Base-by-base conservation (phyloP, 2,797 vertebrate genomes). In the Siniperca undulata region DNA sequence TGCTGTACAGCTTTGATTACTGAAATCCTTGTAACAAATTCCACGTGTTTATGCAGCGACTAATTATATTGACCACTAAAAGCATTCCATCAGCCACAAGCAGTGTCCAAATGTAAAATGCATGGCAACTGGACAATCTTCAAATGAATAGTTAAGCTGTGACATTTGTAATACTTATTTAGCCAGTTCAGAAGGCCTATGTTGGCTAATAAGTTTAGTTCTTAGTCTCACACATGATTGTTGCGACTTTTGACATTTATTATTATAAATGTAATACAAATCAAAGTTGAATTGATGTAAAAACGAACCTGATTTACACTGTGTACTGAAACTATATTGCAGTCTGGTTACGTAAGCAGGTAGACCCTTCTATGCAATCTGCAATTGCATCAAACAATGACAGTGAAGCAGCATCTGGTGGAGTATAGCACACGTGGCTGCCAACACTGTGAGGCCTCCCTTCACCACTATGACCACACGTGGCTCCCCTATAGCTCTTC, bases 391-490 rank as follows among this genome's bases (percentile, higher is more conserved):
- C 48, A 67, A 86, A 88, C 76, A 78, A 66, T 60, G 52, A 86
- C 24, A 72, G 70, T 75, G 55, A 78, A 81, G 70, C 59, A 84
- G 48, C 87, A 90, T 91, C 90, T 92, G 88, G 82, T 71, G 68
- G 74, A 78, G 80, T 59, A 44, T 44, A 82, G 77, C 65, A 72
- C 74, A 89, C 71, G 40, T 77, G 61, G 59, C 81, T 91, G 89
- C 91, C 90, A 92, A 87, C 69, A 78, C 59, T 50, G 64, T 67
- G 85, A 93, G 86, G 91, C 91, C 93, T 89, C 85, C 59, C 74
- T 78, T 92, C 85, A 92, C 92, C 94, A 72, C 91, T 84, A 22
- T 89, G 78, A 94, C 93, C 93, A 82, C 93, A 93, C 60, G 36
- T 76, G 74, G 82, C 86, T 92, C 84, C 86, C 89, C 86, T 80